Percentiles rank a stretch among this genome's conserved stretches.
These are phyloP conservation scores for Cavia aperea DNA, from an alignment of 2,113 vertebrate species.

Conservation along the genomic window DNA sequence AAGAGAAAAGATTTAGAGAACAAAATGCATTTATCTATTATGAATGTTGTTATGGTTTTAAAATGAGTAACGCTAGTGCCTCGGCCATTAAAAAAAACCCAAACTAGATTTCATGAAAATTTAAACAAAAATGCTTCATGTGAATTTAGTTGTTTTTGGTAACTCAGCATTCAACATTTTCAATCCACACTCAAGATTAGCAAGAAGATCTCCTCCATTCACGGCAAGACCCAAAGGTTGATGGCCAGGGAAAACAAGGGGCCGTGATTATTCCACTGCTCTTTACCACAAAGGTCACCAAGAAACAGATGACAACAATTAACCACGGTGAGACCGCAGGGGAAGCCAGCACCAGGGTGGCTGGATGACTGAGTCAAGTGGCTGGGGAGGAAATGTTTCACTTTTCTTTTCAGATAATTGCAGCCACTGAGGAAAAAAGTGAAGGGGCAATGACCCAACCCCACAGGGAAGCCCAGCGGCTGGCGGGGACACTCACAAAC, in stretches of 20 bases:
- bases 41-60: too few species aligned
- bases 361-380: not conserved
- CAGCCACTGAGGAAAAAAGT: not conserved
- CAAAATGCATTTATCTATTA: not conserved
- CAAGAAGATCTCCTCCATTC: not conserved
- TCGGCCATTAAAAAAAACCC: not conserved
- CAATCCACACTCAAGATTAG: not conserved
- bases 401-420: not conserved
- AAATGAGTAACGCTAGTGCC: not conserved
- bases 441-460: not conserved
- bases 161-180: not conserved
- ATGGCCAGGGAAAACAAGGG: not conserved
- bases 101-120: not conserved
- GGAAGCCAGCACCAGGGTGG: not conserved
- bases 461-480: too few species aligned
- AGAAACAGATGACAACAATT: not conserved
- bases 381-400: not conserved
- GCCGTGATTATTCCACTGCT: not conserved
- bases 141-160: not conserved
- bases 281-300: not conserved
- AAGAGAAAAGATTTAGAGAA: not conserved
- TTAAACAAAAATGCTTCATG: not conserved
- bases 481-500: too few species aligned
- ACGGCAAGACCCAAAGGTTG: not conserved
- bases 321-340: not conserved